Conservation (phyloP, 37 sponge, comb jelly and placozoan species). For the Chondrosia reniformis region DNA sequence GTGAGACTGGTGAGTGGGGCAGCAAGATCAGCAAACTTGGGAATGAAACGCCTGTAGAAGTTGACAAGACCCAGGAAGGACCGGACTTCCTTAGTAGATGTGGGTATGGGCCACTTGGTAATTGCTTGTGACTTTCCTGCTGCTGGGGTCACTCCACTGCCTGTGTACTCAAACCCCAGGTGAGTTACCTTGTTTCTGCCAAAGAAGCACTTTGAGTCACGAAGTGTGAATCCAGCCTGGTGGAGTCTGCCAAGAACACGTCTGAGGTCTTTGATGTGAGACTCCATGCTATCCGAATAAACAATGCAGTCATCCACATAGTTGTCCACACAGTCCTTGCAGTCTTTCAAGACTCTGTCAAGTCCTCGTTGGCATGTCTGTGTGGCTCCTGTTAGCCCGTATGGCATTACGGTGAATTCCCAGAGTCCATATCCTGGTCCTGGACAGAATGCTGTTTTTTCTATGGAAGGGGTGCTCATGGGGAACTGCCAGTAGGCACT, state of each 20-base stretch:
- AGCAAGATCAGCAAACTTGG: constrained; percentile 53
- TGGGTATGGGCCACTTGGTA: constrained; percentile 36
- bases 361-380: constrained; percentile 29
- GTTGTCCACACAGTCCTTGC: constrained; percentile 6
- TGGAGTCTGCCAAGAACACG: constrained; percentile 6
- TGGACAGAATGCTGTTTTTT: constrained; percentile 30
- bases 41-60: constrained; percentile 56
- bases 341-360: constrained; percentile 20
- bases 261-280: neutral
- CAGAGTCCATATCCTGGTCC: constrained; percentile 40
- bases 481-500: constrained; percentile 41
- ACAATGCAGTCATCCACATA: constrained; percentile 31
- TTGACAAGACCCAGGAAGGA: constrained; percentile 54
- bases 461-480: neutral
- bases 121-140: constrained; percentile 8
- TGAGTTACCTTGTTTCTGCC: neutral
- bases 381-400: constrained; percentile 30
- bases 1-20: constrained; percentile 45
- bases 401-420: constrained; percentile 27
- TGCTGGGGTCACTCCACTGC: neutral
- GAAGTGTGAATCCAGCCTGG: constrained; percentile 15
- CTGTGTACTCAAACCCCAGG: neutral
- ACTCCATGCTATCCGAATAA: neutral
- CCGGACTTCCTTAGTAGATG: constrained; percentile 10
- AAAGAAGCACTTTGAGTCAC: constrained; percentile 5